These are phyloP conservation scores for Sterna hirundo DNA, from an alignment of 2,113 vertebrate species.

Conservation along the genomic window DNA sequence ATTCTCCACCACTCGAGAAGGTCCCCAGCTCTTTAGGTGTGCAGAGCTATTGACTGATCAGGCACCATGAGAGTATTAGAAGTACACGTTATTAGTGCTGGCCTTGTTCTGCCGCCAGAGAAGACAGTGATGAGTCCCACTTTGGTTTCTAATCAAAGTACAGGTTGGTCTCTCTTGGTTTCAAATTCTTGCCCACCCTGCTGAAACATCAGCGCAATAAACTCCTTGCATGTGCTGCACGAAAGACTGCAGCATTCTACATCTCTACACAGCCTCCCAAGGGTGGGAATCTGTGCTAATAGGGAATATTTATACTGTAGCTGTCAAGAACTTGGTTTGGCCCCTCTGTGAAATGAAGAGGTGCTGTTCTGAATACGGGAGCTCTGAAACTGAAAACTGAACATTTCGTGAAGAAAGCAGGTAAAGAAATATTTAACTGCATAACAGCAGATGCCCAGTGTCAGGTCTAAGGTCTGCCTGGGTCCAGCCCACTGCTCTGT, in stretches of 20 bases:
- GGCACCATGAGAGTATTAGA: neutral
- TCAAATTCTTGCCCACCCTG: neutral
- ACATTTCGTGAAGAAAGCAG: neutral
- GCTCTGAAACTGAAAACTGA: neutral
- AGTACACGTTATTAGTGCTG: neutral
- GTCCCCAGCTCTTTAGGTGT: neutral
- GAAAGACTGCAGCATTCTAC: neutral
- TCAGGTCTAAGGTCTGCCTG: neutral
- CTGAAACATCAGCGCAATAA: neutral
- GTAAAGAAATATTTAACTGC: neutral
- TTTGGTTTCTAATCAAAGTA: neutral
- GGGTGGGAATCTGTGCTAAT: neutral
- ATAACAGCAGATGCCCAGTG: neutral
- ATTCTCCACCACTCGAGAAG: neutral
- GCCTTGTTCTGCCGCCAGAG: neutral
- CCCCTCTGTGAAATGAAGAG: neutral
- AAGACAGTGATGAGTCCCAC: neutral
- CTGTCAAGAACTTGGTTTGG: neutral
- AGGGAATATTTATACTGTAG: accelerated
- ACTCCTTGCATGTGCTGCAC: neutral
- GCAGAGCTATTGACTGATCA: neutral
- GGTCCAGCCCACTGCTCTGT: neutral
- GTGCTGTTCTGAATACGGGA: accelerated
- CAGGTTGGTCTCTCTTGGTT: neutral
- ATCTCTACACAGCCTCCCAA: neutral